phyloP scores from a whole-genome alignment of 2,888 invertebrate genomes.

The Alcis repandata region DNA sequence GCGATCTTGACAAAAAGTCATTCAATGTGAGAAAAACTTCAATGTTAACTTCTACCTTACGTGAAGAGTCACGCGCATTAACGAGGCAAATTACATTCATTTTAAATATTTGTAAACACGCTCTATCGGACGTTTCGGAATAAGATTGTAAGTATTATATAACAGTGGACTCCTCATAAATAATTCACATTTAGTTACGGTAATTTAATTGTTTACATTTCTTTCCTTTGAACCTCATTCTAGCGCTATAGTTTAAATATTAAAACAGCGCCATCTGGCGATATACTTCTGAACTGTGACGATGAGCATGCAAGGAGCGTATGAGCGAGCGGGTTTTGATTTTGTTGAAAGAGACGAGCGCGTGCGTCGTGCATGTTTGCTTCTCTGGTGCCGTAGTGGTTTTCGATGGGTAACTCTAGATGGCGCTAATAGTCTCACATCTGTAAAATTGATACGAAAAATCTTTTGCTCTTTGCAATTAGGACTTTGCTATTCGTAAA shows the following conservation, averaged over 20 bases:
- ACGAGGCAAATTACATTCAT: too few species aligned
- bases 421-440: conserved; percentile 37
- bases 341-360: not conserved
- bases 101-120: not conserved
- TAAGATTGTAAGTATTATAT: not conserved
- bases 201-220: too few species aligned
- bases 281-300: conserved; percentile 3
- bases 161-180: not conserved
- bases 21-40: too few species aligned
- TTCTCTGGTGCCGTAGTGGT: not conserved
- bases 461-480: conserved; percentile 10
- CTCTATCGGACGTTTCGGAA: not conserved
- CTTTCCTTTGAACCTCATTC: too few species aligned
- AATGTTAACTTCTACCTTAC: too few species aligned
- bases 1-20: too few species aligned
- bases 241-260: not conserved
- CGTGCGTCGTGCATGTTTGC: too few species aligned
- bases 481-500: conserved; percentile 18
- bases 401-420: conserved; percentile 14
- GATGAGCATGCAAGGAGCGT: not conserved
- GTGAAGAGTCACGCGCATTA: too few species aligned
- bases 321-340: not conserved
- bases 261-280: conserved; percentile 51
- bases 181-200: not conserved
- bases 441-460: not conserved